These are phyloP conservation scores for Cantharis nigra DNA, from an alignment of 2,888 invertebrate genomes.

Conservation along the genomic window DNA sequence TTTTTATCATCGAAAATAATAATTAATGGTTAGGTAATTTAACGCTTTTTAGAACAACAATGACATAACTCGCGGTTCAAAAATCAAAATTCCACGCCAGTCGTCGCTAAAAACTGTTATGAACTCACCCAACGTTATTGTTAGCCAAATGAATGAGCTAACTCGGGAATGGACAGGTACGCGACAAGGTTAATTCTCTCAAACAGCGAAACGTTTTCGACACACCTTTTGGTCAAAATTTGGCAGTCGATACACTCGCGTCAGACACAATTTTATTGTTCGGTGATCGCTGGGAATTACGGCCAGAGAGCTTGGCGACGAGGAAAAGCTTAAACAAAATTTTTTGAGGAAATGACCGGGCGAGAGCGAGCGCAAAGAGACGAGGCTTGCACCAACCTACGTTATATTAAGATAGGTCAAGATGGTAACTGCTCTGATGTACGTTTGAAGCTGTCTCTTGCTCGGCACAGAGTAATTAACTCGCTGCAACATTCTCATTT, in stretches of 20 bases:
- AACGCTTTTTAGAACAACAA: conserved; percentile 12
- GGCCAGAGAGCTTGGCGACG: background rate
- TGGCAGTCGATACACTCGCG: background rate
- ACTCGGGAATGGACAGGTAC: conserved; percentile 20
- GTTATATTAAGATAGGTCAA: conserved; percentile 26
- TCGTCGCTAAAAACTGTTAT: conserved; percentile 23
- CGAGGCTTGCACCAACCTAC: conserved; percentile 16
- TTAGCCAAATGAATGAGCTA: conserved; percentile 24
- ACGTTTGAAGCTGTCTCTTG: conserved; percentile 7
- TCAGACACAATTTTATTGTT: background rate
- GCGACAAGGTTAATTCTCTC: conserved; percentile 15
- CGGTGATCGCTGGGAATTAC: background rate
- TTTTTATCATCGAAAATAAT: background rate
- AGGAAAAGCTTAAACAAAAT: background rate
- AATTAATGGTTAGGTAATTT: background rate
- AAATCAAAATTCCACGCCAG: conserved; percentile 31
- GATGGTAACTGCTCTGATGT: conserved; percentile 12
- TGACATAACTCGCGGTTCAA: conserved; percentile 28
- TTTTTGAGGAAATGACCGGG: background rate
- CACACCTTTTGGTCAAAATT: background rate
- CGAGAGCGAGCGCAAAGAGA: background rate
- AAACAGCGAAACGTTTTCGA: conserved; percentile 1
- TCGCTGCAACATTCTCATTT: background rate
- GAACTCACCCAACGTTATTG: conserved; percentile 30
- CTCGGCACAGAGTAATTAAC: conserved; percentile 1